Base-by-base conservation (phyloP, 2,888 invertebrate species). In the Dasysyrphus albostriatus region DNA sequence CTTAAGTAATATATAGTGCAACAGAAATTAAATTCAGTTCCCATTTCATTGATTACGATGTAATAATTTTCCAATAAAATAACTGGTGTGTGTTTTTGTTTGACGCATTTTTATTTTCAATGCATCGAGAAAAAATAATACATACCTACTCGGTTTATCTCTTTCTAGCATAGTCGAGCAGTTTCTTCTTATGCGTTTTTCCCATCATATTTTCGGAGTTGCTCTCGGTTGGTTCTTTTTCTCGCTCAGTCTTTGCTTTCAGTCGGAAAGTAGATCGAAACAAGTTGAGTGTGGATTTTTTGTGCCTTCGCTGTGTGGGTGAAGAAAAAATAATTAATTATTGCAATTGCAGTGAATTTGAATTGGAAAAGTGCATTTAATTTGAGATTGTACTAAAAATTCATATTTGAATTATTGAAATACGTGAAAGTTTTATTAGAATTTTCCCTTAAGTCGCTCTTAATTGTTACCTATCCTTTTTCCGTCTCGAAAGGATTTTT, bases 221-320 rank as follows among this genome's bases (percentile, higher is more conserved):
- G 19, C 49, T 72, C 61, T 39, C 10, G 14, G 29, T 34, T 42
- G 12, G 37, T 75, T 63, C 56, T n/a, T 82, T 73, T 49, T 82
- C 87, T 87, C 78, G 58, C 78, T 82, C 82, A 58, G 82, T 47
- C 82, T 54, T 59, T 54, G 37, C 32, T 19, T 69, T 77, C 78
- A 87, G 87, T 87, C 58, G 85, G 58, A 61, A 82, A 82, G 42
- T 74, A 82, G 82, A 78, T 74, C 77, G 74, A 87, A 78, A 78
- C 58, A 58, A 56, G 72, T 58, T 59, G 75, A 74, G 51, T 78
- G 82, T 24, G 70, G 70, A 65, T 69, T 79, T 69, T 79, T 29
- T 42, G 63, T 63, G 67, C 63, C 67, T 70, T 70, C 65, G 51
- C 58, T 59, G 84, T 81, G 81, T 78, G 85, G 82, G 82, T 85